A percentile compares a stretch with the other conserved stretches of the same genome.
These are phyloP conservation scores for Leptonema lineaticorne DNA, from an alignment of 1,140 invertebrate species.

Conservation along the genomic window DNA sequence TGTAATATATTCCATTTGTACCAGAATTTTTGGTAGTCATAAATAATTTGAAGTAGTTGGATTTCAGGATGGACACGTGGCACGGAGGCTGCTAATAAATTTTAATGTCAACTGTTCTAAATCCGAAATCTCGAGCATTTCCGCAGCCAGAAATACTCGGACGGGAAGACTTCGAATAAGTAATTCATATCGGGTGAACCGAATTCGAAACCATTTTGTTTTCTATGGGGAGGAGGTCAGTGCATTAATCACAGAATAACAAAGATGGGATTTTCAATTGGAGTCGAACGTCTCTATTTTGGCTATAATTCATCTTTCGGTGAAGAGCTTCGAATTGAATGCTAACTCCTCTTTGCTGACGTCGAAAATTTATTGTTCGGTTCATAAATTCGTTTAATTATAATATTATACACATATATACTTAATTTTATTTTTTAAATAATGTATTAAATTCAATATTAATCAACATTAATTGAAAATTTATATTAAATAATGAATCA, in stretches of 20 bases:
- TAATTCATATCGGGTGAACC: neutral
- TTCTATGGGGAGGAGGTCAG: neutral
- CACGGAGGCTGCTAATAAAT: constrained; percentile 16
- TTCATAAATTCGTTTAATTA: too few species aligned
- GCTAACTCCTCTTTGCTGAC: neutral
- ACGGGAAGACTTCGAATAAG: constrained; percentile 6
- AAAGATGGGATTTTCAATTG: too few species aligned
- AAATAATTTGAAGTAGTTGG: constrained; percentile 2
- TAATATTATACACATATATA: too few species aligned
- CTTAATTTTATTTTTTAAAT: too few species aligned
- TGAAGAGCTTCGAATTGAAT: neutral
- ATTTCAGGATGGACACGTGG: neutral
- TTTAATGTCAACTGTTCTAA: constrained; percentile 18
- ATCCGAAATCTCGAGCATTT: neutral
- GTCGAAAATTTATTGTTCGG: too few species aligned
- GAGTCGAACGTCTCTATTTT: neutral
- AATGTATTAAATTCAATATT: too few species aligned
- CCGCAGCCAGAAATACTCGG: constrained; percentile 5
- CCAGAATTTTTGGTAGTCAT: neutral
- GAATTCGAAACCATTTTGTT: too few species aligned
- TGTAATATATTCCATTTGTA: neutral
- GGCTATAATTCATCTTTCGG: neutral
- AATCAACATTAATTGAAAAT: too few species aligned
- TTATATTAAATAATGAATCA: too few species aligned
- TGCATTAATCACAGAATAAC: constrained; percentile 3